Evolutionary conservation across 2,888 invertebrate species (phyloP), one percentile per base, ranked within the genome.

Genomic region (Dendrolimus houi): DNA sequence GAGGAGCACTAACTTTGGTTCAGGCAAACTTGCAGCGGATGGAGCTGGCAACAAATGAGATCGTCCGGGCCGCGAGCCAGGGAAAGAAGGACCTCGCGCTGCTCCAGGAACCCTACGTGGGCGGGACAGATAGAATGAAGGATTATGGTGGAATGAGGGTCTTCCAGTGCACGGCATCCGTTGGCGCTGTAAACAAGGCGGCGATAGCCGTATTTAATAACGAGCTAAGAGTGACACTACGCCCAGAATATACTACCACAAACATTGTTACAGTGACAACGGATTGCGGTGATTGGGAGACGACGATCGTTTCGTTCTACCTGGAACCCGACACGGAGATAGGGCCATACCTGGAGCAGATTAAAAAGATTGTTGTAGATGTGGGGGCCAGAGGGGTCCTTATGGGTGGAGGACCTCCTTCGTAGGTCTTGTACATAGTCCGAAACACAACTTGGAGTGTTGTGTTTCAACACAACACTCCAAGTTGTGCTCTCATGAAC

Each of bases 121-220:
- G 3, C 3, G 8, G 0, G 1, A 8, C 1, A 54, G 6, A 3
- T n/a, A 54, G 0, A 10, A 54, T 13, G 10, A 41, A 7, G 52
- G 17, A 3, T 2, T 17, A 17, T 17, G 1, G 2, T 1, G 17
- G 17, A 17, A 2, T 2, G 17, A 17, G 17, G 17, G 52, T 56
- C 17, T 52, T 14, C 52, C 56, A 56, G 13, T 52, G n/a, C 56
- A n/a, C 17, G 6, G 12, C 8, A 10, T 9, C 8, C 7, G 29
- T 1, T 7, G 40, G 10, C 10, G 9, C 29, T 7, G 14, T 10
- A 1, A n/a, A 40, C 2, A 56, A 56, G 52, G 59, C 61, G 1
- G 59, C 63, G 0, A 58, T 61, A 14, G 56, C 14, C n/a, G 52
- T 62, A 3, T 59, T 60, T 9, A 55, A 61, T 55, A 2, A 55